Evolutionary conservation across 2,888 invertebrate genomes (phyloP), one percentile per base, ranked within the genome.

Genomic region (Lepidocyrtoides sp.): DNA sequence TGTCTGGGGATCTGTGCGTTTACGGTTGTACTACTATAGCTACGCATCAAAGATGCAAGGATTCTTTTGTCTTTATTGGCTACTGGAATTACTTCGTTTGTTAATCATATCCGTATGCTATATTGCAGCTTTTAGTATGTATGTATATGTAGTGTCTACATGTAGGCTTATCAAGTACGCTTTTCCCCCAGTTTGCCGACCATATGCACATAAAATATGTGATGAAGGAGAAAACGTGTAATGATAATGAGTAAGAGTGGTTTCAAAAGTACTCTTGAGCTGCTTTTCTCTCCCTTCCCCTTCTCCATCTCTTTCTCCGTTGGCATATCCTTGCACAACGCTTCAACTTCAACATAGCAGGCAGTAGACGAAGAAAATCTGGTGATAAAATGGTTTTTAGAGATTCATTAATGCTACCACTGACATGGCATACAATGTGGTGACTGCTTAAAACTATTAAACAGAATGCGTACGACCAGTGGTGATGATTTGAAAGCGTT

Each of bases 251-350:
- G 75, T 20, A 57, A 69, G 54, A 88, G 63, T 69, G 75, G 89
- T 89, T 89, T 72, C 75, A 75, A 88, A n/a, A 89, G 89, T 63
- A 89, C 89, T 75, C 89, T 89, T 60, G 57, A 82, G 44, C 60
- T 60, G 72, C 44, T 54, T 87, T 57, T 32, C 77, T 2, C 51
- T 29, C 10, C 51, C 32, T 77, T 77, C 51, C 48, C 77, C 10
- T 77, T 10, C n/a, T 10, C 17, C 51, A 1, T 29, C 60, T 20
- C 32, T 20, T 12, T 60, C 60, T 29, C 36, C 7, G 3, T 36
- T 36, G n/a, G n/a, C n/a, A n/a, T n/a, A n/a, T n/a, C n/a, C n/a
- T n/a, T n/a, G n/a, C n/a, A n/a, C n/a, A n/a, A n/a, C n/a, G n/a
- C n/a, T n/a, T n/a, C n/a, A n/a, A 79, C 20, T 41, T 41, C 32